These are phyloP conservation scores for Anguilla rostrata DNA, from an alignment of 2,113 vertebrate genomes.

Conservation along the genomic window DNA sequence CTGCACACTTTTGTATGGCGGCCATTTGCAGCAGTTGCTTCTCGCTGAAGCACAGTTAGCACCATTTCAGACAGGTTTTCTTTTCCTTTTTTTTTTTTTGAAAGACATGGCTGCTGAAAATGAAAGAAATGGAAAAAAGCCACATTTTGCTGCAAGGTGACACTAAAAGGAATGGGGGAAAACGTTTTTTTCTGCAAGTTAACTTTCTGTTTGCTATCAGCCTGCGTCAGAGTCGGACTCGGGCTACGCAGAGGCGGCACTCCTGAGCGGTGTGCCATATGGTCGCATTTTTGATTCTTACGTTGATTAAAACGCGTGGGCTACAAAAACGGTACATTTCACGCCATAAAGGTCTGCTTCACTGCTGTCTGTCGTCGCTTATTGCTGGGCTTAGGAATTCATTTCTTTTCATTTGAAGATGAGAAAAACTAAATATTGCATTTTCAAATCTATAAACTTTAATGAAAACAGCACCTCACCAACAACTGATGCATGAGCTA, in stretches of 20 bases:
- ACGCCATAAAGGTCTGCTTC: not conserved
- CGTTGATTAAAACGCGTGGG: not conserved
- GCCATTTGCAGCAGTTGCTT: conserved; percentile 30
- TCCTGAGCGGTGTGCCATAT: not conserved
- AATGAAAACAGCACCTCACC: not conserved
- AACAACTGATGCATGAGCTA: not conserved
- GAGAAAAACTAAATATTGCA: not conserved
- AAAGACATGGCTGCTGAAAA: conserved; percentile 29
- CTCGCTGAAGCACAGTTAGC: conserved; percentile 40
- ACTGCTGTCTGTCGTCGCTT: not conserved
- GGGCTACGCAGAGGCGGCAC: not conserved
- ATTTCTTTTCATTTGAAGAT: not conserved
- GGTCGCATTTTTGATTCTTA: not conserved
- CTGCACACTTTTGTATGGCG: not conserved
- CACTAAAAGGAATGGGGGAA: conserved; percentile 6
- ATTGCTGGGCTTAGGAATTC: not conserved
- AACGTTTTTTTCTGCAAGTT: conserved; percentile 14
- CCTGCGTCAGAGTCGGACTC: not conserved
- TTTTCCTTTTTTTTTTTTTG: conserved; percentile 13
- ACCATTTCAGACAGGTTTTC: conserved; percentile 31
- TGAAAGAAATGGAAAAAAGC: conserved; percentile 30
- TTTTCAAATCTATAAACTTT: not conserved
- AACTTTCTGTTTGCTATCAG: conserved; percentile 27
- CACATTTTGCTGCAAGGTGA: not conserved
- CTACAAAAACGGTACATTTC: not conserved